Base-by-base conservation (phyloP, 2,797 vertebrate species). In the Arvicola amphibius region DNA sequence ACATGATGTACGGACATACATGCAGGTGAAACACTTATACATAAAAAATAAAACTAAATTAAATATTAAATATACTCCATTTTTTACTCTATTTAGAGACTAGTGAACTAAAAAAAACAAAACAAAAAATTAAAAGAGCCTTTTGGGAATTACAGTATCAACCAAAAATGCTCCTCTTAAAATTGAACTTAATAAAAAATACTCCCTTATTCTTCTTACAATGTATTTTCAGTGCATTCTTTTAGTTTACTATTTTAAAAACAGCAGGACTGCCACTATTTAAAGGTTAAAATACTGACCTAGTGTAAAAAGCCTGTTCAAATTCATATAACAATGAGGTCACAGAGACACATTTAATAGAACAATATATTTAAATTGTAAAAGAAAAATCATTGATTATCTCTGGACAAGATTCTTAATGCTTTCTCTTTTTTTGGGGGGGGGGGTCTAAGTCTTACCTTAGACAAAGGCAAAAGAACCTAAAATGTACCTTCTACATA, bases 171-270 rank as follows among this genome's bases (percentile, higher is more conserved):
- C 74, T 91, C 21, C 13, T 83, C 71, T 91, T 86, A 81, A 21
- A 67, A 94, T 51, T 34, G 11, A 93, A 59, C 71, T 67, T 79
- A 83, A 74, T 94, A 69, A 6, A 95, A 94, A 94, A 96, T 32
- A 37, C 84, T 48, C 86, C 83, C 89, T 80, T 95, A 48, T 43
- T 90, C 93, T 95, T 61, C 43, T 77, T 59, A 79, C 29, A 23
- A 94, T 53, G 76, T 43, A 9, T 92, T 73, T 48, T 90, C 71
- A 79, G n/a, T 91, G 43, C 51, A 63, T 69, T 83, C 17, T 88
- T 93, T 90, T 59, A 90, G 71, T 86, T 96, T 90, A 87, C 67
- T 88, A 90, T 80, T 92, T 85, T 59, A 51, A 92, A 77, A 95
- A 6, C 12, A 90, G 8, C 48, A 92, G 25, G 25, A 88, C 40